A percentile compares a stretch with the other conserved stretches of the same genome.
phyloP scores from a whole-genome alignment of 2,797 vertebrate species.

The Martes flavigula region DNA sequence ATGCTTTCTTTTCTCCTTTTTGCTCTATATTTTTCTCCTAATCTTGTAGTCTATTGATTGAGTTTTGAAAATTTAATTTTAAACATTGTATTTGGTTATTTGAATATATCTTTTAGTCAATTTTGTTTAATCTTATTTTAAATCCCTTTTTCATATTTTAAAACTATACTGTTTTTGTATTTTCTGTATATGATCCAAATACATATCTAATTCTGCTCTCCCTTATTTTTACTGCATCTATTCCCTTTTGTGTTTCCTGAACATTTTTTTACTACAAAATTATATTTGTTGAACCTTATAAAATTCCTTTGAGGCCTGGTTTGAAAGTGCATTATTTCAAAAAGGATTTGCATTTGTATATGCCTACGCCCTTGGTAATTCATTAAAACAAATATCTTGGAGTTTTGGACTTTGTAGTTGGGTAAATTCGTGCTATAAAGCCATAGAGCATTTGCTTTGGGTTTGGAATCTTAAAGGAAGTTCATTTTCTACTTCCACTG shows the following conservation, averaged over 20 bases:
- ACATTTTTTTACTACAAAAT: neutral
- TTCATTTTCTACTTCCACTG: neutral
- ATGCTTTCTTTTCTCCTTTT: neutral
- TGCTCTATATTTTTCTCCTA: neutral
- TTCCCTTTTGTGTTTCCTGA: neutral
- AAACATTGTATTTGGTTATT: neutral
- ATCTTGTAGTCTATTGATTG: neutral
- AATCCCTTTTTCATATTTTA: neutral
- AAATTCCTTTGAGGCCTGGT: neutral
- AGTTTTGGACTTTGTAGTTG: neutral
- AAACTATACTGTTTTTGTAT: neutral
- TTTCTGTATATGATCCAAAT: neutral
- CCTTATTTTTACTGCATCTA: neutral
- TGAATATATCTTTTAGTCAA: neutral
- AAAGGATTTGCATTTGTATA: neutral
- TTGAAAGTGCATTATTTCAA: neutral
- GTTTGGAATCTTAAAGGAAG: neutral
- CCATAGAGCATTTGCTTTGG: neutral
- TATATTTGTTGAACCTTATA: neutral
- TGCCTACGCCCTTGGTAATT: neutral
- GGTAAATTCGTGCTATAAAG: neutral
- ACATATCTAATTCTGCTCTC: neutral
- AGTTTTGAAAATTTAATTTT: neutral
- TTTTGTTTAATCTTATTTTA: neutral
- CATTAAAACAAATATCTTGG: neutral